Conservation (phyloP, 2,888 invertebrate species). For the Tetrapedia diversipes region DNA sequence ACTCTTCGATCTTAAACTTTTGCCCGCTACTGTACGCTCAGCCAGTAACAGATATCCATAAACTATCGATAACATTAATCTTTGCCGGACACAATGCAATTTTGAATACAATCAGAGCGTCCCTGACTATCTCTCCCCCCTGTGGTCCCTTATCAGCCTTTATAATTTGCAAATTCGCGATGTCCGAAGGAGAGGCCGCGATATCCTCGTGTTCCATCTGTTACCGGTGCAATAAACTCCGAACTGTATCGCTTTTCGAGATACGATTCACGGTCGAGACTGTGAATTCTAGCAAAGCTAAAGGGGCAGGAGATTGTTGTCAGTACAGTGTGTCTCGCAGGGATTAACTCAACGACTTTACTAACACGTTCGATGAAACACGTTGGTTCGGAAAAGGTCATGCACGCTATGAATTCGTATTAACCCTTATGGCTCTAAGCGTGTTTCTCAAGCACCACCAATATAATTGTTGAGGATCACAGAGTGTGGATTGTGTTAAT, state of each 20-base stretch:
- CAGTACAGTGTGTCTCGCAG: too few relatives aligned
- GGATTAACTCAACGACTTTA: too few relatives aligned
- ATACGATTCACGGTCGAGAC: constrained; percentile 16
- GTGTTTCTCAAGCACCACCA: too few relatives aligned
- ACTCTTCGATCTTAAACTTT: too few relatives aligned
- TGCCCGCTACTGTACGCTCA: background rate
- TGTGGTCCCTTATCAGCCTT: constrained; percentile 17
- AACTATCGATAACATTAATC: constrained; percentile 41
- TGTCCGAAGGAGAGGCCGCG: background rate
- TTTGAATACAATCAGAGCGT: constrained; percentile 33
- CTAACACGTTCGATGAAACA: too few relatives aligned
- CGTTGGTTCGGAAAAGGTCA: too few relatives aligned
- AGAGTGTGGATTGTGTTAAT: too few relatives aligned
- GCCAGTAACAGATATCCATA: constrained; percentile 14
- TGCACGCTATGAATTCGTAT: too few relatives aligned
- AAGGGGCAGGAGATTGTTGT: constrained; percentile 3
- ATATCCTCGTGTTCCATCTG: background rate
- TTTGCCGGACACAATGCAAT: constrained; percentile 28
- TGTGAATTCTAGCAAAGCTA: constrained; percentile 33
- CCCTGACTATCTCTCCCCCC: background rate
- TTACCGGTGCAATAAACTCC: constrained; percentile 36
- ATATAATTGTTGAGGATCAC: too few relatives aligned
- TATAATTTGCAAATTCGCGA: constrained; percentile 40
- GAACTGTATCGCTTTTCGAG: constrained; percentile 20
- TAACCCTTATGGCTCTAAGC: too few relatives aligned